phyloP scores from a whole-genome alignment of 1,140 invertebrate genomes.

The Brachionus plicatilis region DNA sequence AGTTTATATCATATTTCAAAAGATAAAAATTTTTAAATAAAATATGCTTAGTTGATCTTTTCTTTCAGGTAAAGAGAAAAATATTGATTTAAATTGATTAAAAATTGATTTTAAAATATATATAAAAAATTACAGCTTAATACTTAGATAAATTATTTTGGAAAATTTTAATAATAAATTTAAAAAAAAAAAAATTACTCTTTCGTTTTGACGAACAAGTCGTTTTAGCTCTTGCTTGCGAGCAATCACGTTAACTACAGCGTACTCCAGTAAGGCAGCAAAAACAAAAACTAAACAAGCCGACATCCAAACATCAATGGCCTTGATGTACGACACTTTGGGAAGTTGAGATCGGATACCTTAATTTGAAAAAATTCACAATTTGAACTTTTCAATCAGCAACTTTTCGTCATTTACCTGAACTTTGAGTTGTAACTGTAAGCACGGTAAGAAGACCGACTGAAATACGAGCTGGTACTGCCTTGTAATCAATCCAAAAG shows the following conservation, averaged over 20 bases:
- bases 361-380: not conserved
- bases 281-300: constrained; percentile 58
- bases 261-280: constrained; percentile 55
- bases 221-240: constrained; percentile 32
- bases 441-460: constrained; percentile 53
- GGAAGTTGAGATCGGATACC: constrained; percentile 44
- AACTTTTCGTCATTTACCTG: constrained; percentile 42
- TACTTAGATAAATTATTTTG: not conserved
- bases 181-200: constrained; percentile 19
- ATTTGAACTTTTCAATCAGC: not conserved
- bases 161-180: not conserved
- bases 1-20: too few species aligned
- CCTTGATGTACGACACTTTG: constrained; percentile 59
- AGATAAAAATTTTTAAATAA: too few species aligned
- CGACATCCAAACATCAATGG: constrained; percentile 61
- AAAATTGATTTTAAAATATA: too few species aligned
- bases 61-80: too few species aligned
- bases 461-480: constrained; percentile 60
- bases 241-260: constrained; percentile 51
- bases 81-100: too few species aligned
- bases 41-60: too few species aligned
- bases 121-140: not conserved
- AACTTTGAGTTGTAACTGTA: constrained; percentile 54
- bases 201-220: constrained; percentile 2
- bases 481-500: constrained; percentile 71